A percentile compares a stretch with the other conserved stretches of the same genome.
Conservation (phyloP, 2,797 vertebrate genomes). For the Sebastes itinus region DNA sequence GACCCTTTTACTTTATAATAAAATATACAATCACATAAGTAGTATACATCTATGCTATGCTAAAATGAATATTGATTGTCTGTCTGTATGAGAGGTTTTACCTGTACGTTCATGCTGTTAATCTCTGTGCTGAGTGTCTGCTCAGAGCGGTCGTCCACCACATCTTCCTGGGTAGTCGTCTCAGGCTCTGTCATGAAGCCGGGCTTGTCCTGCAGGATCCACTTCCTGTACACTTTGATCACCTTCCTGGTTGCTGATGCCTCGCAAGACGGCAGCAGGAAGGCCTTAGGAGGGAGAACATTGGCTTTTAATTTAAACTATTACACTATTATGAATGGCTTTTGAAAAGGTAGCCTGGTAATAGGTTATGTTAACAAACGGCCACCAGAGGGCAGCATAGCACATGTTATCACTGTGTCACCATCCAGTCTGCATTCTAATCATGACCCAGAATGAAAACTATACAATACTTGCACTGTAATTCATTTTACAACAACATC, state of each 20-base stretch:
- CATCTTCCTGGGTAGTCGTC: slow-evolving; percentile 78
- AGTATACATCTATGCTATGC: background rate
- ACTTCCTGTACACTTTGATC: slow-evolving; percentile 96
- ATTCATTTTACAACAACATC: background rate
- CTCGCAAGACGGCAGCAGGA: slow-evolving; percentile 94
- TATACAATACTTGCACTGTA: background rate
- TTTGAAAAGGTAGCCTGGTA: background rate
- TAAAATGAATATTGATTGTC: background rate
- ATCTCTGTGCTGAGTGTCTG: slow-evolving; percentile 61
- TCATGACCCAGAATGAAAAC: background rate
- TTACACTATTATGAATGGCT: background rate
- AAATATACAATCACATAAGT: background rate
- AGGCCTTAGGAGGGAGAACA: slow-evolving; percentile 83
- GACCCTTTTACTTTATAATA: background rate
- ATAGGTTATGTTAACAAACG: background rate
- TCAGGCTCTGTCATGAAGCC: slow-evolving; percentile 95
- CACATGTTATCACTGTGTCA: slow-evolving; percentile 2
- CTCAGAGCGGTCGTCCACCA: slow-evolving; percentile 75
- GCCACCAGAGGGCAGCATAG: slow-evolving; percentile 75
- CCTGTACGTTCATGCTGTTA: slow-evolving; percentile 58
- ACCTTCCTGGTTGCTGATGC: slow-evolving; percentile 92
- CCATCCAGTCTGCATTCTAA: background rate
- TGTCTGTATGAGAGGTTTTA: slow-evolving; percentile 9
- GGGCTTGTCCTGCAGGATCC: slow-evolving; percentile 94
- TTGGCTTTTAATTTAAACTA: background rate